A percentile compares a stretch with the other conserved stretches of the same genome.
phyloP scores from a whole-genome alignment of 2,113 vertebrate species.

The Oreotrochilus melanogaster region DNA sequence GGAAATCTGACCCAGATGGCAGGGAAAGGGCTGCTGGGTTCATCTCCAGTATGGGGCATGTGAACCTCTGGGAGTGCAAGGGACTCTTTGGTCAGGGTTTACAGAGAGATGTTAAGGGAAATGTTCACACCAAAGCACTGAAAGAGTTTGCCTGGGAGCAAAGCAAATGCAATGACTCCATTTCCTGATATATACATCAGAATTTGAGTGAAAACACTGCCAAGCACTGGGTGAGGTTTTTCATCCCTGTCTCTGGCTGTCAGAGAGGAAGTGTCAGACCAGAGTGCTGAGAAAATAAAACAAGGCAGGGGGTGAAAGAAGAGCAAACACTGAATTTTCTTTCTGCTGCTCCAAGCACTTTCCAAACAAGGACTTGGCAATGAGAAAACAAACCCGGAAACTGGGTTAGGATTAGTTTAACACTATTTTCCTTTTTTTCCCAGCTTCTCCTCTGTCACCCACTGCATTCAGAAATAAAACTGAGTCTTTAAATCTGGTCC shows the following conservation, averaged over 20 bases:
- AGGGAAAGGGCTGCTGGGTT: neutral
- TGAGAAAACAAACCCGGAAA: neutral
- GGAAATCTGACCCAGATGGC: neutral
- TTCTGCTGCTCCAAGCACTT: conserved; percentile 39
- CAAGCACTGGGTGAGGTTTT: neutral
- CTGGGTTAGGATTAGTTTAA: neutral
- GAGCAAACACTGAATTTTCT: neutral
- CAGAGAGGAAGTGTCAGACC: neutral
- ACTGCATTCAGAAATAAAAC: neutral
- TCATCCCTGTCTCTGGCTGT: neutral
- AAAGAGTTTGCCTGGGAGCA: neutral
- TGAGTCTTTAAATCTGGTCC: neutral
- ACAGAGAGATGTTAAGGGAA: neutral
- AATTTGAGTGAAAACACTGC: neutral
- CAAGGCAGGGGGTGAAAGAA: neutral
- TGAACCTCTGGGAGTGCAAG: neutral
- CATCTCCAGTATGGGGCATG: neutral
- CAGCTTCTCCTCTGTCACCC: neutral
- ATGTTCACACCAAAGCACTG: neutral
- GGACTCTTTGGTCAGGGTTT: neutral
- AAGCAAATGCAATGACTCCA: neutral
- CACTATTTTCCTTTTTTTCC: neutral
- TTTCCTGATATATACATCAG: neutral
- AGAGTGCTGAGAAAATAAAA: conserved; percentile 9
- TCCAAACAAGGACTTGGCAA: neutral